Conservation (phyloP, 2,797 vertebrate species). For the Tauraco hartlaubi region DNA sequence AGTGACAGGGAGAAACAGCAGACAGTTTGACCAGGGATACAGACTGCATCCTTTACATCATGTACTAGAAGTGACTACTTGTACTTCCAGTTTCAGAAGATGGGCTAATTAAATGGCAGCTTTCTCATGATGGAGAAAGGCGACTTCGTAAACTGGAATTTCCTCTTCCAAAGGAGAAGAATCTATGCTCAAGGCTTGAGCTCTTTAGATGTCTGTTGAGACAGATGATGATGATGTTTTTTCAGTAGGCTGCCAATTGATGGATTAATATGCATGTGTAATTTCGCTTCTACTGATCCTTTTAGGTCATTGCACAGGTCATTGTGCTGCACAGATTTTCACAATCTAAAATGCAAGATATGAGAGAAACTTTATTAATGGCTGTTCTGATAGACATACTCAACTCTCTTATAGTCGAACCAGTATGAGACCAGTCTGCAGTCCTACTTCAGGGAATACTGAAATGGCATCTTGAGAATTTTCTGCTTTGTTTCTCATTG, state of each 20-base stretch:
- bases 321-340: neutral
- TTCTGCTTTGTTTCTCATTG: neutral
- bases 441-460: neutral
- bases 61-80: conserved; percentile 8
- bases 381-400: neutral
- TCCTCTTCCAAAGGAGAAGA: neutral
- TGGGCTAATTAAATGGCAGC: neutral
- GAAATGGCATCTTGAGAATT: neutral
- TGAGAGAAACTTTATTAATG: neutral
- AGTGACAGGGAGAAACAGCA: neutral
- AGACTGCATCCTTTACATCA: neutral
- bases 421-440: neutral
- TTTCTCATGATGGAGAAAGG: neutral
- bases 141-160: neutral
- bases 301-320: neutral
- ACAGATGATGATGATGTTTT: neutral
- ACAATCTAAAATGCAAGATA: neutral
- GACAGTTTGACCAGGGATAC: neutral
- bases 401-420: neutral
- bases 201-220: neutral
- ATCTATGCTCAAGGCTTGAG: neutral
- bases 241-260: neutral
- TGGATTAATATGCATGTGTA: neutral
- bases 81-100: neutral
- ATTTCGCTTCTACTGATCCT: neutral